phyloP scores from a whole-genome alignment of 1,140 invertebrate species.

The Tetraneura akinire region DNA sequence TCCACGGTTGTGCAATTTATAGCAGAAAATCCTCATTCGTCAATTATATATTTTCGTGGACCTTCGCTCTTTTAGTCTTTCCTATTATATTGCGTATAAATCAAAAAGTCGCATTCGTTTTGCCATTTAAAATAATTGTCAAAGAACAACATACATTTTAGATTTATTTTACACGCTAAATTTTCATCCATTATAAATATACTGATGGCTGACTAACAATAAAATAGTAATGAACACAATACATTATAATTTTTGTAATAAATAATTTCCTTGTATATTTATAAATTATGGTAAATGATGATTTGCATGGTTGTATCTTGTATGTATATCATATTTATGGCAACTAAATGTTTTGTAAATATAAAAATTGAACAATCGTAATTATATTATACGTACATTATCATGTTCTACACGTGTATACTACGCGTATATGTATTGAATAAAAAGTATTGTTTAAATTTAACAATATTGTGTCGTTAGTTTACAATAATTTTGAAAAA shows the following conservation, averaged over 20 bases:
- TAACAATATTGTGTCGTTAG: neutral
- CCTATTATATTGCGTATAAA: neutral
- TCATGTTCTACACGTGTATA: neutral
- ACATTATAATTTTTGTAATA: neutral
- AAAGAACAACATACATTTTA: neutral
- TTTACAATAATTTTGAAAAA: neutral
- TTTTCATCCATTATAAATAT: neutral
- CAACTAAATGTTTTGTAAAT: conserved; percentile 1
- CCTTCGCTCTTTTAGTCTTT: neutral
- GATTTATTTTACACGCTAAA: neutral
- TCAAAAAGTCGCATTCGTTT: neutral
- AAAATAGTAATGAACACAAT: neutral
- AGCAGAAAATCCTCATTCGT: neutral
- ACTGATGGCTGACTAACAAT: neutral
- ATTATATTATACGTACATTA: neutral
- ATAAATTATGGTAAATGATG: neutral
- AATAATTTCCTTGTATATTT: no score
- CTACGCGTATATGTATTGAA: neutral
- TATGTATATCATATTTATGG: no score
- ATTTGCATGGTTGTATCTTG: no score
- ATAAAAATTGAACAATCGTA: no score
- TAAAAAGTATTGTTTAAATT: neutral
- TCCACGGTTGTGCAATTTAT: neutral
- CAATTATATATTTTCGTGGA: neutral
- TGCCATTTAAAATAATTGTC: neutral